A percentile compares a stretch with the other conserved stretches of the same genome.
phyloP scores from a whole-genome alignment of 2,888 invertebrate genomes.

The Parnassius orleans region DNA sequence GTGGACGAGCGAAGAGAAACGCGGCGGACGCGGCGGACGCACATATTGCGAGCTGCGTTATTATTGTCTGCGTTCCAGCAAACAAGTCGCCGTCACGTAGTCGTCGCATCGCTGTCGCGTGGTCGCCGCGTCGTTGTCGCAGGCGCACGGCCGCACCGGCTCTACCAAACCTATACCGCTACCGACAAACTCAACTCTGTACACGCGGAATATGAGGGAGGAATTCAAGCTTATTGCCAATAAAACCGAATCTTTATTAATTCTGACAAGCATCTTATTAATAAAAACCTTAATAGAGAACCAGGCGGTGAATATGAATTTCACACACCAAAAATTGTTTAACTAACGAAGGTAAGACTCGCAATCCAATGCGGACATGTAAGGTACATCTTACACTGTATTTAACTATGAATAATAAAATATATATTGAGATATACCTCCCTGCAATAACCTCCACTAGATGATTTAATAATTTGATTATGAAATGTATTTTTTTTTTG shows the following conservation, averaged over 20 bases:
- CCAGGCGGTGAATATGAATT: conserved; percentile 39
- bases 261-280: conserved; percentile 51
- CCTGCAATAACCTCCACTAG: conserved; percentile 77
- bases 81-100: conserved; percentile 24
- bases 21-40: conserved; percentile 55
- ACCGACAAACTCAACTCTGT: conserved; percentile 40
- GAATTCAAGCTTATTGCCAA: conserved; percentile 47
- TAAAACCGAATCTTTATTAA: conserved; percentile 41
- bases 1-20: conserved; percentile 75
- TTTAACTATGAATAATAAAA: conserved; percentile 77
- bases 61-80: conserved; percentile 51
- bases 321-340: conserved; percentile 49
- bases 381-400: conserved; percentile 70
- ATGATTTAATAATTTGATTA: conserved; percentile 74
- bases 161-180: conserved; percentile 37
- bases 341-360: conserved; percentile 57
- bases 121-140: conserved; percentile 28
- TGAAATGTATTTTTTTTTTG: conserved; percentile 75
- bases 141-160: conserved; percentile 35
- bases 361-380: conserved; percentile 56
- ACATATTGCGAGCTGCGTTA: conserved; percentile 50
- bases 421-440: conserved; percentile 73
- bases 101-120: conserved; percentile 26
- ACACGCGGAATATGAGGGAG: conserved; percentile 40
- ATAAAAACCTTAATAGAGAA: conserved; percentile 50